Evolutionary conservation across 53 echinoderm and acorn worm genomes (phyloP), one percentile per base, ranked within the genome.

Genomic region (Zoroaster sp.): DNA sequence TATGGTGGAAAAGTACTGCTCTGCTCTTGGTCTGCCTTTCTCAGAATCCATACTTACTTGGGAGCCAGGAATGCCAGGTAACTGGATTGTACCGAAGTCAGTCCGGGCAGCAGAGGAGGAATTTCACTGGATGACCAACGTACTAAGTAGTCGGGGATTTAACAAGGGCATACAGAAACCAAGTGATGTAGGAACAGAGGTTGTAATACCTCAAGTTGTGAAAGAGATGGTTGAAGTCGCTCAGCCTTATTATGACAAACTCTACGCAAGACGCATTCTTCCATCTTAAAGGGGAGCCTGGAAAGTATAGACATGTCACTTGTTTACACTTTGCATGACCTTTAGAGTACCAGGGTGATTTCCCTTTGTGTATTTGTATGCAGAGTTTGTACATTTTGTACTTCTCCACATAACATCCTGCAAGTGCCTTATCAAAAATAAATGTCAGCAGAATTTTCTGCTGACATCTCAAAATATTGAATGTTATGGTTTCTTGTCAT

Each of bases 121-220:
- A 13, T 87, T 38, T 38, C 74, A 87, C 31, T 87, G 87, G 87
- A 87, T 87, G 87, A 63, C 63, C 23, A 75, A 35, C n/a, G 49
- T 51, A 5, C 53, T 63, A 2, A 39, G 42, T 12, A 87, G 65
- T 36, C 38, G 35, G 28, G 17, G 36, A 33, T 79, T 79, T 36
- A 54, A 55, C 55, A 66, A 36, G 23, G 32, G 40, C 4, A 47
- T 23, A 12, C 66, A 66, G 13, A 40, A 41, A 18, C 42, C 25
- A 4, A 40, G 18, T 13, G 25, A 31, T 40, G 39, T 21, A 8
- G 67, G 23, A 28, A 59, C 25, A 59, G 25, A 81, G 31, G 81
- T n/a, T n/a, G n/a, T 15, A 28, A 35, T 44, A 25, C 81, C 81
- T 4, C 17, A 21, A n/a, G 44, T 67, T 4, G 81, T 81, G 4